phyloP scores from a whole-genome alignment of 2,113 vertebrate genomes.

The Pygoscelis adeliae region DNA sequence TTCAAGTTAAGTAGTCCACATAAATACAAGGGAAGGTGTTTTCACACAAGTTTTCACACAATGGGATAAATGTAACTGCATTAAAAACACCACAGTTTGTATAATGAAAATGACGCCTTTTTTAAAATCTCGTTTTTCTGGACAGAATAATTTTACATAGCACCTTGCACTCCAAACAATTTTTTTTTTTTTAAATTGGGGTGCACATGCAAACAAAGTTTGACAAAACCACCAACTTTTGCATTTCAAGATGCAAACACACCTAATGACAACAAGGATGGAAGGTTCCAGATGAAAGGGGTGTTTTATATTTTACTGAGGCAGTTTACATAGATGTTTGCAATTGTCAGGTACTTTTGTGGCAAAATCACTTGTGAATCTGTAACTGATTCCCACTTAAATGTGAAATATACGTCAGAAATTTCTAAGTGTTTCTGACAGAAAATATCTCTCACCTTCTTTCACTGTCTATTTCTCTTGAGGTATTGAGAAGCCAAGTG shows the following conservation, averaged over 20 bases:
- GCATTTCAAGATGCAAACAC: not conserved
- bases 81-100: not conserved
- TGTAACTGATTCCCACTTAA: not conserved
- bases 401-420: not conserved
- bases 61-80: not conserved
- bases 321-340: not conserved
- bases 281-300: not conserved
- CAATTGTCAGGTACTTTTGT: not conserved
- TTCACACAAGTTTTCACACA: not conserved
- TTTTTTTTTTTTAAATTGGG: not conserved
- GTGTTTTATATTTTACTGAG: not conserved
- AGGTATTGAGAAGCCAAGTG: not conserved
- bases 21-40: not conserved
- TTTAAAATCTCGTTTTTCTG: not conserved
- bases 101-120: not conserved
- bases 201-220: not conserved
- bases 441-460: not conserved
- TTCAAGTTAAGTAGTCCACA: not conserved
- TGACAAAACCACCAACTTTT: not conserved
- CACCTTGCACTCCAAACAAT: not conserved
- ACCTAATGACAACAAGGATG: not conserved
- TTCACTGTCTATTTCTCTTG: not conserved
- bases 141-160: not conserved
- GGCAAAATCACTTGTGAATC: not conserved
- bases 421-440: not conserved